These are phyloP conservation scores for Limosa lapponica DNA, from an alignment of 2,797 vertebrate genomes.

Conservation along the genomic window DNA sequence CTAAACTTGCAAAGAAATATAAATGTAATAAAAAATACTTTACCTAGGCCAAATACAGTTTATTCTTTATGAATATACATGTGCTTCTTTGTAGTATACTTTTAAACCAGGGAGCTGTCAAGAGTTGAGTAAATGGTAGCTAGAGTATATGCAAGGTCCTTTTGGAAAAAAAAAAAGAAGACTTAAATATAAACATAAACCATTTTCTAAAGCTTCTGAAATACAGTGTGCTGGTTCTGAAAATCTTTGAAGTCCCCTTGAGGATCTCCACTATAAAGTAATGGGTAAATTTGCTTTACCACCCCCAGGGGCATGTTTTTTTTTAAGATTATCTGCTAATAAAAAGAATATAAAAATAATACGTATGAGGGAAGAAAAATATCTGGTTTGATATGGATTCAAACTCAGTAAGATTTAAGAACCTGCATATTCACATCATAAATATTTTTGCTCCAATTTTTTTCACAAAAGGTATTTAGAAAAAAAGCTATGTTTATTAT, in stretches of 20 bases:
- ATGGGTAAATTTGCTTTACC: not conserved
- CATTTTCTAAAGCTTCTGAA: not conserved
- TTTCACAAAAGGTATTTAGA: not conserved
- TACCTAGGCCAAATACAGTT: not conserved
- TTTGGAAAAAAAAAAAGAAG: not conserved
- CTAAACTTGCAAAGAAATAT: not conserved
- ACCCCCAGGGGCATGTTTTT: not conserved
- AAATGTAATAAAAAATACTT: not conserved
- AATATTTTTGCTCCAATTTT: not conserved
- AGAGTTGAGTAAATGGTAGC: not conserved
- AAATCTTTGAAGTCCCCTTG: not conserved
- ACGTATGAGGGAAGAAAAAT: not conserved
- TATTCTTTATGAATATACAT: not conserved
- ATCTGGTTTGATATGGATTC: not conserved
- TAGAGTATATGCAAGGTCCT: not conserved
- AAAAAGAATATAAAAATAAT: not conserved
- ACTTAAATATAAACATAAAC: not conserved
- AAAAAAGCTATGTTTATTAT: not conserved
- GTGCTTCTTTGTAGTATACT: not conserved
- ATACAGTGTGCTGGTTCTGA: not conserved
- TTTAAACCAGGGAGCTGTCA: not conserved
- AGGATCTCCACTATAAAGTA: not conserved
- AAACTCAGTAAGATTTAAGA: not conserved
- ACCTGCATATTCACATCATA: not conserved
- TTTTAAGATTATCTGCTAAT: not conserved